phyloP scores from a whole-genome alignment of 1,140 invertebrate species.

The Bombus polaris region DNA sequence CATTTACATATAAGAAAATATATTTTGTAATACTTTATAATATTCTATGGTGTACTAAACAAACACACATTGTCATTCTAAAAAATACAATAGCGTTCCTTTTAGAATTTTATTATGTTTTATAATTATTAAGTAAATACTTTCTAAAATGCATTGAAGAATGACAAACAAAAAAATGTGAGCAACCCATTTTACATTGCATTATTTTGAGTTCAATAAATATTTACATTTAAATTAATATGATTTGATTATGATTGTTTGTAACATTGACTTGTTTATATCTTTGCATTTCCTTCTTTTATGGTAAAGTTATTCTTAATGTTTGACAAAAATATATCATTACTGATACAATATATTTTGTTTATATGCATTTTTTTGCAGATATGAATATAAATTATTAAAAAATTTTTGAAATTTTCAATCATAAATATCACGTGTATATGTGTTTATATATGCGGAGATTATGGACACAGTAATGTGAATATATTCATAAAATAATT shows the following conservation, averaged over 20 bases:
- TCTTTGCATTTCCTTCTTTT: background rate
- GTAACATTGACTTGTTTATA: background rate
- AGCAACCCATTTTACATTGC: slow-evolving; percentile 14
- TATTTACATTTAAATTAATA: slow-evolving; percentile 9
- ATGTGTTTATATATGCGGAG: background rate
- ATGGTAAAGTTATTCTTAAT: slow-evolving; percentile 3
- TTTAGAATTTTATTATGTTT: background rate
- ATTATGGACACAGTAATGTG: background rate
- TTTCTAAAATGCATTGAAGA: background rate
- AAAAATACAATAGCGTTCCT: background rate
- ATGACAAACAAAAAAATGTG: background rate
- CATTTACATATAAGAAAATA: background rate
- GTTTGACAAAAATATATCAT: background rate
- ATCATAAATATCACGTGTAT: background rate
- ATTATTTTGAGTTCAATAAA: slow-evolving; percentile 32
- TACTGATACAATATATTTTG: background rate
- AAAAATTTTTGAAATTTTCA: background rate
- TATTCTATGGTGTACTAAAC: slow-evolving; percentile 1
- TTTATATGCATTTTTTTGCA: background rate
- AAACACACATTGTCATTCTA: slow-evolving; percentile 21
- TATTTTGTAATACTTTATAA: slow-evolving; percentile 14
- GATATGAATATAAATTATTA: background rate
- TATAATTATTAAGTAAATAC: background rate
- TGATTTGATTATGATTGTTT: background rate
- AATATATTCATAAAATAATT: background rate